phyloP scores from a whole-genome alignment of 2,113 vertebrate genomes.

The Castor canadensis region DNA sequence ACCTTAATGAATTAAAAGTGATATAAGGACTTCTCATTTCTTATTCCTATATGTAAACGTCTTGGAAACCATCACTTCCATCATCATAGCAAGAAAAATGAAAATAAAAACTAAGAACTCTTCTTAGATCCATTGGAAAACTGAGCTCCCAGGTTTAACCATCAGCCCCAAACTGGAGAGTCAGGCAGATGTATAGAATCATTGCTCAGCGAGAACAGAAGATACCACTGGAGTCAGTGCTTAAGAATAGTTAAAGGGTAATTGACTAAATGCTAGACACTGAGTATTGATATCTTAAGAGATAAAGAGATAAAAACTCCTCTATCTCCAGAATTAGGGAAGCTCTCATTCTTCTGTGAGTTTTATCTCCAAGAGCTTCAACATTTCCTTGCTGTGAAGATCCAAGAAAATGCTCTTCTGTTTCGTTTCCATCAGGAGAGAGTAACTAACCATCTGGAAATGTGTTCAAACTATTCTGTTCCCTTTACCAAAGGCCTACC shows the following conservation, averaged over 20 bases:
- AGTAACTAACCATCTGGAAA: background rate
- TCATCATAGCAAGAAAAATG: background rate
- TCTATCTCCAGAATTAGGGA: background rate
- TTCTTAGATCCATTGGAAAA: background rate
- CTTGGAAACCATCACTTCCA: background rate
- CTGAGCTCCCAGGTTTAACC: background rate
- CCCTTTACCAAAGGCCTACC: background rate
- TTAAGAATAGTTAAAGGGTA: background rate
- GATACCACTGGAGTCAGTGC: background rate
- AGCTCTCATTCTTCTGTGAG: background rate
- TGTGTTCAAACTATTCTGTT: background rate
- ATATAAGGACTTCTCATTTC: background rate
- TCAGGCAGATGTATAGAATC: background rate
- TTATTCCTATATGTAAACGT: background rate
- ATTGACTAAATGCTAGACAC: background rate
- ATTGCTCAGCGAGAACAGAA: background rate
- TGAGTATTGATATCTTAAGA: background rate
- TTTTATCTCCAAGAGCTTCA: background rate
- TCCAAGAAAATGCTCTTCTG: background rate
- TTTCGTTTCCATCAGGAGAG: background rate
- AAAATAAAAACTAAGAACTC: background rate
- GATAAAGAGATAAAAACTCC: background rate
- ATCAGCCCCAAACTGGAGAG: background rate
- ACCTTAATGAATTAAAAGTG: conserved; percentile 60
- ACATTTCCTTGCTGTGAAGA: background rate